Base-by-base conservation (phyloP, 23 tunicate species). In the Corella eumyota region DNA sequence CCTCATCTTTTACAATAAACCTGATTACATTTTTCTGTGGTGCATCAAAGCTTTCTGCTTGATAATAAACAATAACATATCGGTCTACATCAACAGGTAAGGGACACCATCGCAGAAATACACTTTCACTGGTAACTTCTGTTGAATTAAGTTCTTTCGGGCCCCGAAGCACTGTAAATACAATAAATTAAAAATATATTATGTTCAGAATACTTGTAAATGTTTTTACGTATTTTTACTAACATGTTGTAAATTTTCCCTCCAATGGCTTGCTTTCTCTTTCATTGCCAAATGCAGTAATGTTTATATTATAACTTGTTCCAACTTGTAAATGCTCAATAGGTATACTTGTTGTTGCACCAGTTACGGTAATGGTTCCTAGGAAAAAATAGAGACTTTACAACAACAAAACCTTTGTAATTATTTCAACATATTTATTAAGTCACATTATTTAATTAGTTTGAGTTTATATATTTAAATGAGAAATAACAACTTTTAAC, bases 171-270 rank as follows among this genome's bases (percentile, higher is more conserved):
- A 66, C 71, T 66, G 44, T 26, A 2, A 19, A 62, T 51, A 51
- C 5, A 7, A 51, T 7, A 19, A 51, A 11, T 51, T 51, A 19
- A 19, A 6, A 51, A 19, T 7, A 7, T 11, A 51, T 51, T 19
- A 7, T 5, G 6, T 19, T 19, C 22, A 7, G 57, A 51, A 5
- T 11, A 11, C 15, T 40, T 40, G 11, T 40, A 40, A 40, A 40
- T 11, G 48, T 40, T 40, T 40, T n/a, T n/a, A n/a, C 24, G n/a
- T 11, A 53, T n/a, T 53, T 17, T 11, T 38, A 50, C 71, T 66
- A 2, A 66, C 71, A 47, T 2, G 71, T 66, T 2, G 71, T 49
- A 1, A 66, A 29, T 25, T 27, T 6, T 49, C 71, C 59, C 6
- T 32, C 37, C 38, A 66, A 25, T 20, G 71, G 59, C 29, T 4